Base-by-base conservation (phyloP, 2,113 vertebrate genomes). In the Fulica atra region DNA sequence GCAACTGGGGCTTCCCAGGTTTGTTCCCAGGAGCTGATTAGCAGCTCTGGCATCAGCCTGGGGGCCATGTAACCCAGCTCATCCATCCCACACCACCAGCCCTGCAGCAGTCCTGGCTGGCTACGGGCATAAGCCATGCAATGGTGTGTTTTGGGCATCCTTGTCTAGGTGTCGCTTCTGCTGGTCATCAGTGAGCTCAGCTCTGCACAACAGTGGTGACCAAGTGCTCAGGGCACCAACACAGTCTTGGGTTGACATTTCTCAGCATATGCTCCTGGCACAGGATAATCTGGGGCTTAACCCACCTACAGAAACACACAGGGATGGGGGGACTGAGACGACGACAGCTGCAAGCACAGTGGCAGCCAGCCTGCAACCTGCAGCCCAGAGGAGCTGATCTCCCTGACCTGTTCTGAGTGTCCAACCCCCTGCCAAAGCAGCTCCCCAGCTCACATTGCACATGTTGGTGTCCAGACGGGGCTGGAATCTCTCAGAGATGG, bases 391-490 rank as follows among this genome's bases (percentile, higher is more conserved):
- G 54, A 57, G 88, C 63, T 0, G 0, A 10, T 44, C 71, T 88
- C 70, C 65, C 57, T 4, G 1, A 42, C 60, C 3, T 0, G 16
- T 56, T 71, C 0, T 0, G 10, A n/a, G n/a, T n/a, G n/a, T n/a
- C n/a, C n/a, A n/a, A n/a, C n/a, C n/a, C n/a, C n/a, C n/a, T n/a
- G n/a, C n/a, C n/a, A n/a, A n/a, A n/a, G n/a, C n/a, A n/a, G n/a
- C n/a, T n/a, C n/a, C n/a, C n/a, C n/a, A n/a, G n/a, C n/a, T n/a
- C n/a, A n/a, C n/a, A n/a, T n/a, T n/a, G n/a, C n/a, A n/a, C n/a
- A n/a, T n/a, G n/a, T n/a, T n/a, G n/a, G n/a, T n/a, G n/a, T n/a
- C n/a, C n/a, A n/a, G n/a, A n/a, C n/a, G n/a, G n/a, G n/a, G n/a
- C n/a, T n/a, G n/a, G n/a, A n/a, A n/a, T n/a, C n/a, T n/a, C n/a